Base-by-base conservation (phyloP, 2,797 vertebrate species). In the Melanotaenia nigrans region DNA sequence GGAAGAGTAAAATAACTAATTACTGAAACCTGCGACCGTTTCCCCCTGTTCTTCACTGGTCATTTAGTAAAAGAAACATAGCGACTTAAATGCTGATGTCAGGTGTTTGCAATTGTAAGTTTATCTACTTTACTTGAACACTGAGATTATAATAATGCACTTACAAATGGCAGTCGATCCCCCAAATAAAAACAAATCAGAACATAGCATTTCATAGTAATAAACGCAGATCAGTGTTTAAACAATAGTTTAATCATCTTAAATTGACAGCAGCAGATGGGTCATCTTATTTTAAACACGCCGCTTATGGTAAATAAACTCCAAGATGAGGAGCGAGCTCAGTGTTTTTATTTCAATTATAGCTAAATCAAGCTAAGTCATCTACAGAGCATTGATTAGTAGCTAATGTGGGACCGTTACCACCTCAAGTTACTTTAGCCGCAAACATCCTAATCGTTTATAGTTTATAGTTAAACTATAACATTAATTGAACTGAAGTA, bases 401-500 rank as follows among this genome's bases (percentile, higher is more conserved):
- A 25, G 51, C 51, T 54, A 54, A 22, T 24, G 24, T 24, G 24
- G 49, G 24, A 54, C 8, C 12, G 10, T 14, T 13, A 49, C 20
- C 9, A 59, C 33, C 9, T 1, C 10, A 22, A 5, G 2, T 28
- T 22, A 12, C 1, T 1, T 22, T 1, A 0, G 38, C n/a, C 12
- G 18, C 0, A 0, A 11, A 0, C 0, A n/a, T 7, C 38, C 36
- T 40, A 40, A 56, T 11, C 42, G 3, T 0, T 1, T 12, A 5
- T 0, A 54, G 12, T 16, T n/a, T 33, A 33, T 33, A 33, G 8
- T 33, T 33, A 33, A 62, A 20, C 5, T 32, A 62, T 1, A 62
- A 54, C 24, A 28, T 2, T 20, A 1, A 20, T 13, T n/a, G n/a
- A 5, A 47, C n/a, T 32, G 47, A 4, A 13, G n/a, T 18, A n/a